Base-by-base conservation (phyloP, 1,140 invertebrate genomes). In the Macrotrachela quadricornifera region DNA sequence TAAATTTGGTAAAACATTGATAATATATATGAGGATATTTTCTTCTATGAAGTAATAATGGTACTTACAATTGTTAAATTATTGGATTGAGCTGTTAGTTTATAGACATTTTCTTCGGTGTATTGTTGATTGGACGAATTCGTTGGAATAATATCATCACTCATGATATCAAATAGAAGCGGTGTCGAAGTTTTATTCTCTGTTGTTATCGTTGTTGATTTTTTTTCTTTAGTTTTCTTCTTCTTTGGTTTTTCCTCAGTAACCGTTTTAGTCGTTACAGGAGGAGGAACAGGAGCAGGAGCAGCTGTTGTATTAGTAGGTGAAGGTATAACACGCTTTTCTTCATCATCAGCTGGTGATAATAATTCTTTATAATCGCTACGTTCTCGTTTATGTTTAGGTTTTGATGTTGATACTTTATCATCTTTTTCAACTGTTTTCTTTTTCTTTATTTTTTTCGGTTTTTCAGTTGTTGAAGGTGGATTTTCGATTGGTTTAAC, bases 81-180 rank as follows among this genome's bases (percentile, higher is more conserved):
- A 2, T 30, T 8, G 8, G 21, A 30, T 30, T 30, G 21, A 30
- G 21, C 21, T 4, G 8, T 30, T 30, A 8, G 8, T 30, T 30
- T 30, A 30, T 30, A 30, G 8, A 30, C 8, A 30, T 4, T 30
- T 30, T 30, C 2, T 30, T 30, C 21, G 9, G 2, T 30, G 21
- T 51, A 4, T 30, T 30, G 21, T 60, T 66, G 77, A 82, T 79
- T 59, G 80, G 77, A 57, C 91, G 78, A 64, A 57, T 48, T 50
- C 0, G 16, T 12, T 30, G 79, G 76, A 60, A 56, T 46, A 47
- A 58, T 59, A 10, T 54, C 51, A 14, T 16, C 41, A 53, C 66
- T 63, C 39, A 56, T 40, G 51, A 51, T 30, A 30, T 37, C n/a
- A 1, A 1, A 15, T 55, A 36, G 1, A n/a, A 18, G 14, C 39